Conservation (phyloP, 2,113 vertebrate species). For the Oryzias javanicus region DNA sequence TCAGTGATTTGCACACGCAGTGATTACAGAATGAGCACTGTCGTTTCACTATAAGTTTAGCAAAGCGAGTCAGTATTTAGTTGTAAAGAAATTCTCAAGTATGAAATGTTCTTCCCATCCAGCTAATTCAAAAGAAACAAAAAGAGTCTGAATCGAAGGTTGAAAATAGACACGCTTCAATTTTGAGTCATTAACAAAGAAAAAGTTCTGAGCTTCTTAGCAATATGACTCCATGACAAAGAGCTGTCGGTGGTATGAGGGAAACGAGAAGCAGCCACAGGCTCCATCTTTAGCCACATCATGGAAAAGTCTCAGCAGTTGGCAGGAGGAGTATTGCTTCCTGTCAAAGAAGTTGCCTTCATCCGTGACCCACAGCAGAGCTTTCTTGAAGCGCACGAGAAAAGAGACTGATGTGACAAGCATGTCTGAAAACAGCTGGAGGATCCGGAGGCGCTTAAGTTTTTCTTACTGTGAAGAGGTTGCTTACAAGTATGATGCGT, state of each 20-base stretch:
- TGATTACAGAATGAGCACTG: not conserved
- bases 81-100: too few relatives aligned
- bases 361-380: constrained; percentile 20
- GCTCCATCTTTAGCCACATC: constrained; percentile 1
- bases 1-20: not conserved
- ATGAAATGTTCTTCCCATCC: too few relatives aligned
- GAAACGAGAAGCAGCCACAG: constrained; percentile 13
- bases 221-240: not conserved
- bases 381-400: constrained; percentile 12
- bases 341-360: constrained; percentile 11
- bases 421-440: constrained; percentile 16
- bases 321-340: constrained; percentile 12
- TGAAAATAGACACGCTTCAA: not conserved
- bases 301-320: constrained; percentile 14
- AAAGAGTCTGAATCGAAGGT: too few relatives aligned
- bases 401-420: constrained; percentile 1
- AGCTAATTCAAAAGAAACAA: too few relatives aligned
- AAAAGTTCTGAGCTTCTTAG: not conserved
- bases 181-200: constrained; percentile 1
- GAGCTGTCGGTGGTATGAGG: constrained; percentile 3
- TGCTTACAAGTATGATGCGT: not conserved
- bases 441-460: not conserved
- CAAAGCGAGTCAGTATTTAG: too few relatives aligned
- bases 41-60: too few relatives aligned
- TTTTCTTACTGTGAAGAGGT: not conserved